Base-by-base conservation (phyloP, 2,113 vertebrate genomes). In the Plecotus auritus region DNA sequence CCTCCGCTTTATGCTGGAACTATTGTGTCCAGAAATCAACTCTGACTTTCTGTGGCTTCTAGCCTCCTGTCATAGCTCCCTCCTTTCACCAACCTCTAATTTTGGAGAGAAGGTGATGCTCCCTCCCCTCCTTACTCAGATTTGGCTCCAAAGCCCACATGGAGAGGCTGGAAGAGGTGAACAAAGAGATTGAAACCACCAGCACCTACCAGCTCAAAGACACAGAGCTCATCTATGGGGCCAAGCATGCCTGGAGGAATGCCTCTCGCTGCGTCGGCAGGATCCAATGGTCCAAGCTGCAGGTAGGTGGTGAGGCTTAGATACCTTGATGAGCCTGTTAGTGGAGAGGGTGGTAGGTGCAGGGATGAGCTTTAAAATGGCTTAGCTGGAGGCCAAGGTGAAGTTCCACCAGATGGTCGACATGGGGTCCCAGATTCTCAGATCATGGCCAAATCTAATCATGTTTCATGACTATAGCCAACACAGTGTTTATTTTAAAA, bases 231-330 rank as follows among this genome's bases (percentile, higher is more conserved):
- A 99, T 99, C 96, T 99, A 99, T 0, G 99, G 99, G 0, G 99
- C 99, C 92, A 99, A 99, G 95, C 99, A 99, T 0, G 99, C 99
- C 95, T 99, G 99, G 99, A 98, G 99, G 59, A 99, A 99, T 0
- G 99, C 99, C 1, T 98, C 99, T 12, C 99, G 99, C 17, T 99
- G 99, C 0, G 99, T 99, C 0, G 99, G 99, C 88, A 98, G 99
- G 97, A 99, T 99, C 96, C 99, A 99, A 98, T 99, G 99, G 99
- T 99, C 99, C 97, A 99, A 99, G 97, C 98, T 99, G 72, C 99
- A 99, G 99, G 99, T 99, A 59, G 80, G 97, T 22, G 1, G 4
- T 1, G 9, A 47, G 66, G 45, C 73, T 47, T 51, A 0, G 69
- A 1, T 1, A 0, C 26, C 10, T 32, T 3, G 56, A 13, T 7